These are phyloP conservation scores for Orchestia grillus DNA, from an alignment of 1,140 invertebrate species.

Conservation along the genomic window DNA sequence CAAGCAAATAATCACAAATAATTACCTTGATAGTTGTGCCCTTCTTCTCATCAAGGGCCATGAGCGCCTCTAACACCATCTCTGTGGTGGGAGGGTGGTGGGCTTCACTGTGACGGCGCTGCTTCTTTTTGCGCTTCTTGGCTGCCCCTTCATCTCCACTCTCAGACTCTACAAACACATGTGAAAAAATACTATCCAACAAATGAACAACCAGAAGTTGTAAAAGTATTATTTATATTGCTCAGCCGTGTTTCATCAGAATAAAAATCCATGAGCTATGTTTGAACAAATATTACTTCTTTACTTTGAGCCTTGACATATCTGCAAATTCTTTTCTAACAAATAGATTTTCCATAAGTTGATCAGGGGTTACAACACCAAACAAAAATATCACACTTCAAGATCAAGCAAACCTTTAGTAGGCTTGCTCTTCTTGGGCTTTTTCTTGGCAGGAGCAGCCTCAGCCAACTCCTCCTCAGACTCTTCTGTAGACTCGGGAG, in stretches of 20 bases:
- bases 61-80: constrained; percentile 25
- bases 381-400: background rate
- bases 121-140: background rate
- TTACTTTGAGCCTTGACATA: background rate
- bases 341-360: background rate
- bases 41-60: constrained; percentile 37
- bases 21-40: constrained; percentile 34
- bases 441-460: background rate
- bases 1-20: background rate
- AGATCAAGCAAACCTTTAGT: background rate
- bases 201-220: background rate
- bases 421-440: background rate
- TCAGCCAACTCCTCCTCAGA: background rate
- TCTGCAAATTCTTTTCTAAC: background rate
- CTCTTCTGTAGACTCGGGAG: constrained; percentile 23
- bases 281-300: background rate
- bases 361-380: background rate
- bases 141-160: constrained; percentile 7
- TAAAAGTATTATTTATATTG: background rate
- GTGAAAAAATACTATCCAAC: background rate
- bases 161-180: background rate
- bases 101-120: background rate
- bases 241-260: background rate
- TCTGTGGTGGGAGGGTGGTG: constrained; percentile 28
- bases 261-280: background rate